Conservation (phyloP, 2,797 vertebrate species). For the Helicolenus hilgendorfi region DNA sequence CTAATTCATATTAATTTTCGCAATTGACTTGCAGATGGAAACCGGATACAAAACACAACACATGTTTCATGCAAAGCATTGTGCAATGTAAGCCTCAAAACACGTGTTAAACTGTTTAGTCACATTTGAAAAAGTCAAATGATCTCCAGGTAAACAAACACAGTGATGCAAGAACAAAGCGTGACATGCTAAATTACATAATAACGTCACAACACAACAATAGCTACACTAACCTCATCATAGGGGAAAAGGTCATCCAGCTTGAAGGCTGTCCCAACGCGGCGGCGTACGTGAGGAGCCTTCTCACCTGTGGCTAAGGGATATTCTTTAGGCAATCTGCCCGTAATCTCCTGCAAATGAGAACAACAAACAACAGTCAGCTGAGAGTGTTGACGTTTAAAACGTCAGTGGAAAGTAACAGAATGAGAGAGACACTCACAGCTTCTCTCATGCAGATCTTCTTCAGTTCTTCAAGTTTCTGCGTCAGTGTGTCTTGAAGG, state of each 20-base stretch:
- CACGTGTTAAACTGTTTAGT: neutral
- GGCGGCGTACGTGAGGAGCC: slow-evolving; percentile 92
- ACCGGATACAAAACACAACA: slow-evolving; percentile 4
- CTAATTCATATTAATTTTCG: neutral
- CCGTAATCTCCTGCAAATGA: slow-evolving; percentile 93
- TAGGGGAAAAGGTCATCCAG: slow-evolving; percentile 94
- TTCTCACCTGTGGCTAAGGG: slow-evolving; percentile 94
- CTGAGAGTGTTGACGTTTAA: neutral
- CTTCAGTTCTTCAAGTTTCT: slow-evolving; percentile 96
- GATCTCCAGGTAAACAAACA: slow-evolving; percentile 13
- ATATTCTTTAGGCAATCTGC: slow-evolving; percentile 95
- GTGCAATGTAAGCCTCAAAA: neutral
- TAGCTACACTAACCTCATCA: slow-evolving; percentile 88
- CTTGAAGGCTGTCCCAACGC: slow-evolving; percentile 95
- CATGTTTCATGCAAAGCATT: slow-evolving; percentile 2
- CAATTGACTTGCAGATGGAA: neutral
- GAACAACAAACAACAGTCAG: slow-evolving; percentile 26
- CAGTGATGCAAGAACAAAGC: neutral
- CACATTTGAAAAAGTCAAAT: slow-evolving; percentile 20
- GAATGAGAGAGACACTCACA: slow-evolving; percentile 86
- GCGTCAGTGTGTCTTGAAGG: slow-evolving; percentile 92
- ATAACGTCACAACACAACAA: neutral
- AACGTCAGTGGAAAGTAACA: neutral
- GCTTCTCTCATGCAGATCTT: slow-evolving; percentile 96
- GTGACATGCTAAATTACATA: neutral